These are phyloP conservation scores for Aphodius sticticus DNA, from an alignment of 2,888 invertebrate genomes.

Conservation along the genomic window DNA sequence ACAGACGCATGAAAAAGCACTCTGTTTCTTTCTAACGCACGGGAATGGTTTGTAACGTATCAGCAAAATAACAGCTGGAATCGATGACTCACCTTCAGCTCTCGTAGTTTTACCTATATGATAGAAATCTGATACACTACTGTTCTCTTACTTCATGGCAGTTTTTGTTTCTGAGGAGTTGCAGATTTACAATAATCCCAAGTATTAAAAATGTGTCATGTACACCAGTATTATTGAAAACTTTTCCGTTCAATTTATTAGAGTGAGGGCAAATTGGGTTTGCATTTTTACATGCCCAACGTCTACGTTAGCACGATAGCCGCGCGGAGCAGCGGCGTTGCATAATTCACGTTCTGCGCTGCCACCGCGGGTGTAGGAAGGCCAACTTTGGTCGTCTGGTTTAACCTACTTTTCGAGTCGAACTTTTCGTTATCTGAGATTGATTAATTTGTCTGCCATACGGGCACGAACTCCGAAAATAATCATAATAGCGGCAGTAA, in stretches of 20 bases:
- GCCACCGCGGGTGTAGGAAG: not conserved
- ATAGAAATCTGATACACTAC: too few species aligned
- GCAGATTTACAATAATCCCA: too few species aligned
- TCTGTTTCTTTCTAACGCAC: too few species aligned
- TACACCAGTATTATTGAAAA: not conserved
- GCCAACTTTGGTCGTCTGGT: not conserved
- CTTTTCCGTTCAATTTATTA: not conserved
- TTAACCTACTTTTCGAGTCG: not conserved
- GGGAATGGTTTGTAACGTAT: too few species aligned
- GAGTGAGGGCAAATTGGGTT: conserved; percentile 4
- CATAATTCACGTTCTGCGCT: not conserved
- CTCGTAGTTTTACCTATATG: too few species aligned
- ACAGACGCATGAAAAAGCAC: too few species aligned
- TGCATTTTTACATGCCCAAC: not conserved
- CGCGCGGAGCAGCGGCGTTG: not conserved
- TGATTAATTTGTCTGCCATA: not conserved
- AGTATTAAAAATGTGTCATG: too few species aligned
- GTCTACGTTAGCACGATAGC: not conserved
- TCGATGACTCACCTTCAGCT: too few species aligned
- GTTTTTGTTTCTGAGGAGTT: too few species aligned
- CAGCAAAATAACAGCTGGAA: too few species aligned
- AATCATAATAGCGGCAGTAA: not conserved
- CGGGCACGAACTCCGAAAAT: not conserved
- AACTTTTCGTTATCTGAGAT: not conserved
- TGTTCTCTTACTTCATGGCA: too few species aligned